Evolutionary conservation across 2,113 vertebrate genomes (phyloP).

Genomic region (Calidris pugnax): DNA sequence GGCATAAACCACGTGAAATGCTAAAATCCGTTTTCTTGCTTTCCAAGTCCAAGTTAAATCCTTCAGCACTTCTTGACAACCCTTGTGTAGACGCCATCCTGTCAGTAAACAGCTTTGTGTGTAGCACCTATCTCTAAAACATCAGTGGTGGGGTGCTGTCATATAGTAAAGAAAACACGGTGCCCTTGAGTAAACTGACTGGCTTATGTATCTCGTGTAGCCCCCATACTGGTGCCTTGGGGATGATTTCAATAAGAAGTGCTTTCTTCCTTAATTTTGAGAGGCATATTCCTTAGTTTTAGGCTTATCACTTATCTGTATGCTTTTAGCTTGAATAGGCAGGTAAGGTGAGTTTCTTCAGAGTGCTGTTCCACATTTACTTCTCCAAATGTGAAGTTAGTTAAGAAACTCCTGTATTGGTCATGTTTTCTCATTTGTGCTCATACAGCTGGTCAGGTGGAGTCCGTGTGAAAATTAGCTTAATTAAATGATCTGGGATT

Average conservation of each 20-base stretch:
- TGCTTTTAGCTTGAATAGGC: not conserved
- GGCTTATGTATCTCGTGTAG: not conserved
- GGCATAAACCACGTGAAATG: not conserved
- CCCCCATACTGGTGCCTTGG: not conserved
- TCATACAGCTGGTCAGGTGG: not conserved
- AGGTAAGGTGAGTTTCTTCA: not conserved
- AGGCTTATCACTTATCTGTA: fast-evolving
- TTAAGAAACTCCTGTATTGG: not conserved
- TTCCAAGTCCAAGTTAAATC: not conserved
- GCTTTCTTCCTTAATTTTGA: not conserved
- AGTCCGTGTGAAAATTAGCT: not conserved
- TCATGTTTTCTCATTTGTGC: not conserved
- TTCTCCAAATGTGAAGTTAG: not conserved
- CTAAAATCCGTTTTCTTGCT: not conserved
- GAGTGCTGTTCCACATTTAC: not conserved
- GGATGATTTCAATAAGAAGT: not conserved
- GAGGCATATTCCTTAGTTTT: not conserved
- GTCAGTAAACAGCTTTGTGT: not conserved
- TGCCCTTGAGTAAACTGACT: not conserved
- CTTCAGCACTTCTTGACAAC: not conserved
- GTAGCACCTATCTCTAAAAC: not conserved
- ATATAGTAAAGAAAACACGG: not conserved
- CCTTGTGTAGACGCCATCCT: not conserved
- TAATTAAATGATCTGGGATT: not conserved
- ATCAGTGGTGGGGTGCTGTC: not conserved